Evolutionary conservation across 2,888 invertebrate genomes (phyloP).

Genomic region (Bursaphelenchus okinawaensis): DNA sequence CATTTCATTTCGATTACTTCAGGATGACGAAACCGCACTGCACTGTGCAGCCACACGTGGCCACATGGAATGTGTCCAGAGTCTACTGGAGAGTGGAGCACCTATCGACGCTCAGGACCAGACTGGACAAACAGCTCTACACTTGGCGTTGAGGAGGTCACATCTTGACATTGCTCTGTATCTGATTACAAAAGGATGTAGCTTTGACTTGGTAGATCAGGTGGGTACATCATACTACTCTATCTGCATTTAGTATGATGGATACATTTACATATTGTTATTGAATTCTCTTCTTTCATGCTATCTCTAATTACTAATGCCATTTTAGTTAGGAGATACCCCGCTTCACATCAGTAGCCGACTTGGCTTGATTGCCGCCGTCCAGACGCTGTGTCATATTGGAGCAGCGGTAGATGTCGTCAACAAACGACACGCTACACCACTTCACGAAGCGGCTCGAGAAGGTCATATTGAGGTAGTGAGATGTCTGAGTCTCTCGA

Average conservation of each 20-base stretch:
- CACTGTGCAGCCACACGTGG: conserved; percentile 63
- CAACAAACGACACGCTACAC: conserved; percentile 60
- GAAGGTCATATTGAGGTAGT: conserved; percentile 71
- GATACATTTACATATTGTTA: conserved; percentile 1
- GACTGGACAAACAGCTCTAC: conserved; percentile 65
- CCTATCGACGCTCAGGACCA: conserved; percentile 62
- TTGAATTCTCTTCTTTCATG: background rate
- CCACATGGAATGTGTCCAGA: conserved; percentile 63
- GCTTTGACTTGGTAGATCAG: conserved; percentile 61
- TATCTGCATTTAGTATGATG: too few species aligned
- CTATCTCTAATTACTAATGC: conserved; percentile 15
- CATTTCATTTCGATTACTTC: conserved; percentile 17
- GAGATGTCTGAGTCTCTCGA: conserved; percentile 69
- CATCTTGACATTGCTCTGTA: conserved; percentile 64
- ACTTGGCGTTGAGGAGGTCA: conserved; percentile 63
- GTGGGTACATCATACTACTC: too few species aligned
- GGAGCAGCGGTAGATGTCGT: conserved; percentile 67
- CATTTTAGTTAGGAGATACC: conserved; percentile 65
- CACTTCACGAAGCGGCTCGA: conserved; percentile 70
- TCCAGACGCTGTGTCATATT: conserved; percentile 65
- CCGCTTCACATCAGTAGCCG: conserved; percentile 66
- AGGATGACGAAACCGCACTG: conserved; percentile 64
- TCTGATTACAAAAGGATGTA: conserved; percentile 65
- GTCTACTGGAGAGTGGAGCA: conserved; percentile 62
- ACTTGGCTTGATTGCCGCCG: conserved; percentile 64